Evolutionary conservation across 2,797 vertebrate genomes (phyloP), one percentile per base, ranked within the genome.

Genomic region (Falco cherrug): DNA sequence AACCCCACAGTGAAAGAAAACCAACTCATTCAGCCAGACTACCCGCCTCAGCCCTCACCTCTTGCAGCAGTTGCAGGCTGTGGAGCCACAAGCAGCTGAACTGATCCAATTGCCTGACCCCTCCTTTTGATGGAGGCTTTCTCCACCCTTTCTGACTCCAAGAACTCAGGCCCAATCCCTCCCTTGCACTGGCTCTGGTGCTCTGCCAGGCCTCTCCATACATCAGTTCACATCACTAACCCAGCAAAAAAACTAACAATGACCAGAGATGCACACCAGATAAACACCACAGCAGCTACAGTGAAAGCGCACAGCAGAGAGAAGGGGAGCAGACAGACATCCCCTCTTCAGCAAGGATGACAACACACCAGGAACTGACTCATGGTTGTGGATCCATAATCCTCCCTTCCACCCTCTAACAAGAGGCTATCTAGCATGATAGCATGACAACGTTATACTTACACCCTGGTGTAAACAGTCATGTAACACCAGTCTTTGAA

Each of bases 161-260:
- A 64, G 80, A 64, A 64, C 60, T 69, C 39, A 7, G 22, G 70
- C 16, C 56, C 25, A 56, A 20, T 41, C 84, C 33, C 70, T 95
- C 60, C 45, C 50, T 74, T 2, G 0, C 61, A 5, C 47, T 35
- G 41, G 54, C 60, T 56, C 87, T 64, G 26, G 57, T 47, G 43
- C 26, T 41, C 43, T 80, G 84, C 70, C 80, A 82, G 65, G 61
- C 35, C 65, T 25, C 84, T 64, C 83, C 0, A 6, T 56, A 50
- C 35, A 60, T 56, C 33, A 74, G 56, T 41, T 68, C 71, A 50
- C 45, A 88, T 29, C 84, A 82, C 88, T 59, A 88, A 73, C 39
- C 60, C 79, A 69, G 87, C 75, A 90, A 54, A 90, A 89, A 89
- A 91, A 56, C 43, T 51, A 73, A 88, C 79, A 91, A 74, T 56